Percentiles rank a stretch among this genome's conserved stretches.
Evolutionary conservation across 2,797 vertebrate genomes (phyloP).

Genomic region (Brotula barbata): DNA sequence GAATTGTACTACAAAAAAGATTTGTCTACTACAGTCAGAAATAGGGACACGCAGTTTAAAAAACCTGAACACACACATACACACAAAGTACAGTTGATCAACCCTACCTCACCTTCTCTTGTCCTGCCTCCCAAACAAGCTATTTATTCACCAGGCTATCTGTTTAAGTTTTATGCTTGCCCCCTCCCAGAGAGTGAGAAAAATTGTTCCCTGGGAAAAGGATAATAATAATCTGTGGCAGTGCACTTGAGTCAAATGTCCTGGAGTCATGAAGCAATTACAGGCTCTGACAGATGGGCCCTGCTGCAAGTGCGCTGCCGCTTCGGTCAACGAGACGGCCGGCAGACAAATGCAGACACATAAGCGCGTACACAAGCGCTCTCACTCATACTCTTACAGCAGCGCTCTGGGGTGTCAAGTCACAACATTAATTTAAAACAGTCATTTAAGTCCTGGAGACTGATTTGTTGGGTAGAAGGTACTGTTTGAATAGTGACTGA

Average conservation of each 20-base stretch:
- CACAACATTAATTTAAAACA: constrained; percentile 70
- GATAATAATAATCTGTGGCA: constrained; percentile 81
- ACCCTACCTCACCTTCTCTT: constrained; percentile 56
- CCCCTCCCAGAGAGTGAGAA: constrained; percentile 63
- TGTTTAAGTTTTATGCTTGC: constrained; percentile 64
- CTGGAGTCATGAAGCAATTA: constrained; percentile 80
- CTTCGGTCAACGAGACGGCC: constrained; percentile 72
- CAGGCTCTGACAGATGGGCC: constrained; percentile 78
- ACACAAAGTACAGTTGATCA: constrained; percentile 61
- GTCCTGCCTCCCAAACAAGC: constrained; percentile 55
- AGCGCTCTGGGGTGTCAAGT: constrained; percentile 67
- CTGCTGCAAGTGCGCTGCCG: constrained; percentile 65
- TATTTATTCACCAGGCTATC: constrained; percentile 66
- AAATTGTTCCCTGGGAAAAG: constrained; percentile 74
- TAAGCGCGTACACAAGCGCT: constrained; percentile 55
- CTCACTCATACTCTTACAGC: constrained; percentile 60
- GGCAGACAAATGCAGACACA: constrained; percentile 66
- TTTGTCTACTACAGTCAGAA: constrained; percentile 2
- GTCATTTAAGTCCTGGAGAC: constrained; percentile 66
- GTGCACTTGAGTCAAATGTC: constrained; percentile 81
- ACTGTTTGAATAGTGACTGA: constrained; percentile 53
- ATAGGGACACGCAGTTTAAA: too few relatives aligned
- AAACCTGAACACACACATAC: constrained; percentile 38
- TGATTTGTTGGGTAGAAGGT: constrained; percentile 55
- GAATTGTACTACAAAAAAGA: constrained; percentile 10